phyloP scores from a whole-genome alignment of 2,797 vertebrate species.

The Tinamus major region DNA sequence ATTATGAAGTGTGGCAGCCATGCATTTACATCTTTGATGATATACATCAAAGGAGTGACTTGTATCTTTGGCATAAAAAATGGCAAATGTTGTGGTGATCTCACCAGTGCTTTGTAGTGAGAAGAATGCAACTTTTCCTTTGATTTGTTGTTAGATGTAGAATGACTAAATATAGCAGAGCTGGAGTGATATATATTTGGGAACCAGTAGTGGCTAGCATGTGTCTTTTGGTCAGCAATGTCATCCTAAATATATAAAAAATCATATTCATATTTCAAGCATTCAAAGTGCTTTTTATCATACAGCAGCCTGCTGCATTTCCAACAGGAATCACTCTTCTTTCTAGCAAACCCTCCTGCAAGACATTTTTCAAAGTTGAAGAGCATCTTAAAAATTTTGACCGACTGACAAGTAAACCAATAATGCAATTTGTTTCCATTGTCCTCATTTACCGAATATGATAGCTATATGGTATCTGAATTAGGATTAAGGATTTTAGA shows the following conservation, averaged over 20 bases:
- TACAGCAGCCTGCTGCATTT: slow-evolving; percentile 3
- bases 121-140: neutral
- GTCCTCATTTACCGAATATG: neutral
- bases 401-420: neutral
- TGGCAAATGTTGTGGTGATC: neutral
- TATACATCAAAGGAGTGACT: neutral
- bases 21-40: neutral
- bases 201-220: neutral
- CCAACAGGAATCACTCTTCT: neutral
- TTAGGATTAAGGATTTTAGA: neutral
- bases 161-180: neutral
- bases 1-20: neutral
- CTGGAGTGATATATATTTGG: neutral
- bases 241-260: neutral
- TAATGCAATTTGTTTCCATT: neutral
- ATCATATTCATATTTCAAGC: neutral
- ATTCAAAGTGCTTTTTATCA: neutral
- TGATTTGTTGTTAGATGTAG: neutral
- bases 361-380: slow-evolving; percentile 13
- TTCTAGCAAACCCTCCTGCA: neutral
- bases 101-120: neutral
- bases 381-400: neutral
- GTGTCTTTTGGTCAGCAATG: neutral
- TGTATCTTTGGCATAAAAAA: neutral
- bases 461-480: neutral